A percentile compares a stretch with the other conserved stretches of the same genome.
phyloP scores from a whole-genome alignment of 2,797 vertebrate species.

The Pseudochirops corinnae region DNA sequence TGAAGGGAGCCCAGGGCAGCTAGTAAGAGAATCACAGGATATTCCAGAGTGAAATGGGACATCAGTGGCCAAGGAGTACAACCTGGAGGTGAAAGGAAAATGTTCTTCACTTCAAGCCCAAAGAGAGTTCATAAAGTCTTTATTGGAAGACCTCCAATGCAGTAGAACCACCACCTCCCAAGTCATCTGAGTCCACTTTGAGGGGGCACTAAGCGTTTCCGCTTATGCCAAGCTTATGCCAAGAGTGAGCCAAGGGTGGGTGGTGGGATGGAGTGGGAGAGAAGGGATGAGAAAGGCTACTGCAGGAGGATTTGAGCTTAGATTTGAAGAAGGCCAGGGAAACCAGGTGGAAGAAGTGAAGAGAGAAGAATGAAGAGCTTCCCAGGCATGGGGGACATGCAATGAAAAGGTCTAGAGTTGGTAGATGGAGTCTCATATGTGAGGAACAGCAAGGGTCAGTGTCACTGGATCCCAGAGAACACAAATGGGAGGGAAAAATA shows the following conservation, averaged over 20 bases:
- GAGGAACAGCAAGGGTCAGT: neutral
- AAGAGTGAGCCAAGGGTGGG: no score
- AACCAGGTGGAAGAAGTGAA: neutral
- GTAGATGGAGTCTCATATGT: neutral
- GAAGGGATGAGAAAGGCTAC: neutral
- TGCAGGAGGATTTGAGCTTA: neutral
- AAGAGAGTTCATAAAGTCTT: neutral
- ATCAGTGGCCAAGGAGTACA: neutral
- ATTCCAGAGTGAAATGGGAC: neutral
- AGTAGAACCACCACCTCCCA: neutral
- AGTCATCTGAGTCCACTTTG: neutral
- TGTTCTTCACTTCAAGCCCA: neutral
- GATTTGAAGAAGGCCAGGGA: no score
- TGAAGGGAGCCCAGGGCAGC: neutral
- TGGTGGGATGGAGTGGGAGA: neutral
- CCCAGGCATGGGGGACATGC: neutral
- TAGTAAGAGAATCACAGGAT: neutral
- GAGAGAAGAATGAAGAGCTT: neutral
- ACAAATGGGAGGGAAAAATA: neutral
- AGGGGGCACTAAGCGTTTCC: neutral
- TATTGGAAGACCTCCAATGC: neutral
- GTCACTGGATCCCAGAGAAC: neutral
- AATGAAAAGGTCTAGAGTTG: neutral
- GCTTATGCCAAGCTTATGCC: neutral
- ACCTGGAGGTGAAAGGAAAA: neutral